Conservation (phyloP, 2,797 vertebrate genomes). For the Dipus sagitta region DNA sequence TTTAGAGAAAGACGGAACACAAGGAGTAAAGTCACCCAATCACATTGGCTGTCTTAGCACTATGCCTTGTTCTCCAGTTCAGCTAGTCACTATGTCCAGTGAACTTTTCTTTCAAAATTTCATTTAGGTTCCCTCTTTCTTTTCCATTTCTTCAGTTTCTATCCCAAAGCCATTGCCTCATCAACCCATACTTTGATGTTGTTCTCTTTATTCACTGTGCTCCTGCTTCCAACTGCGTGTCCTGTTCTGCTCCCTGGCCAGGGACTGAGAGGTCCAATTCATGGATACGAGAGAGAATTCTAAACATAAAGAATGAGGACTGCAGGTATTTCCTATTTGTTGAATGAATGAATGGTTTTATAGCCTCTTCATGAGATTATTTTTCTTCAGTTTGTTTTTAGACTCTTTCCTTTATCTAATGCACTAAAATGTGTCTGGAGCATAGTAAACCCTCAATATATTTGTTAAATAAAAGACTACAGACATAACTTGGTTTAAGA, state of each 20-base stretch:
- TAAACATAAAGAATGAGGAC: constrained; percentile 27
- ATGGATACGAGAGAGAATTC: constrained; percentile 7
- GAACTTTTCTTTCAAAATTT: constrained; percentile 57
- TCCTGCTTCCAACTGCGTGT: constrained; percentile 1
- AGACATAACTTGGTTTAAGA: background rate
- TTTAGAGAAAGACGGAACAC: background rate
- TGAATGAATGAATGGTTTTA: constrained; percentile 33
- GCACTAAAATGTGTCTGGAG: constrained; percentile 49
- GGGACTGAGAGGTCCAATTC: background rate
- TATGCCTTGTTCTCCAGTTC: constrained; percentile 22
- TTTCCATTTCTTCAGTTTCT: constrained; percentile 25
- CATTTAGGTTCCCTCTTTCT: constrained; percentile 29
- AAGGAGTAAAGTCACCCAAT: background rate
- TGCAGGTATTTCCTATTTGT: constrained; percentile 20
- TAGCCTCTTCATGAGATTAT: constrained; percentile 53
- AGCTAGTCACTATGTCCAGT: background rate
- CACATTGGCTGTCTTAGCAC: background rate
- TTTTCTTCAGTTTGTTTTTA: constrained; percentile 55
- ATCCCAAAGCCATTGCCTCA: background rate
- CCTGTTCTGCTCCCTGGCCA: background rate
- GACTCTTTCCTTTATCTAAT: constrained; percentile 22
- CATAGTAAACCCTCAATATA: background rate
- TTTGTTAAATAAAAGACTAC: constrained; percentile 49
- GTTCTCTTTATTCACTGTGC: background rate
- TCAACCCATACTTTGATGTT: constrained; percentile 9